Evolutionary conservation across 2,797 vertebrate genomes (phyloP).

Genomic region (Orientallactaga sibirica): DNA sequence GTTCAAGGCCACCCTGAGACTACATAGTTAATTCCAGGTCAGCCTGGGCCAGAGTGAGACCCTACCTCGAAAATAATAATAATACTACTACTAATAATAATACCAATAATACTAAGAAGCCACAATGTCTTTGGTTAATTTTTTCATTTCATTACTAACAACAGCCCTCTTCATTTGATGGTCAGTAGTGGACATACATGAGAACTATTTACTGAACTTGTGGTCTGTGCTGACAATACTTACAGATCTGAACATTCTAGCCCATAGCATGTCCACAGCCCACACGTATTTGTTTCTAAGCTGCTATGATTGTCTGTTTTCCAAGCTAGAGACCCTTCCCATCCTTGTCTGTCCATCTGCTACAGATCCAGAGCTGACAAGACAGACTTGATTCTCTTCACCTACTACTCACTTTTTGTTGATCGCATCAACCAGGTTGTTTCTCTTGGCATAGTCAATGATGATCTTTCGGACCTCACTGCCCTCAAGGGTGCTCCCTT

Average conservation of each 20-base stretch:
- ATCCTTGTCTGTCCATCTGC: not conserved
- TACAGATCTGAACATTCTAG: not conserved
- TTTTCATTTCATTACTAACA: not conserved
- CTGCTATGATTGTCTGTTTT: not conserved
- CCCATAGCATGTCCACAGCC: not conserved
- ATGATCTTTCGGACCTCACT: constrained; percentile 93
- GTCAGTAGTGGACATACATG: accelerated
- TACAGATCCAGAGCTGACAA: too few relatives aligned
- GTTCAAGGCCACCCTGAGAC: too few relatives aligned
- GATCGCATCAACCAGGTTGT: constrained; percentile 93
- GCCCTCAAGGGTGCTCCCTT: constrained; percentile 92
- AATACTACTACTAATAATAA: too few relatives aligned
- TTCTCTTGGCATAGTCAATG: constrained; percentile 94
- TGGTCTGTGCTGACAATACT: not conserved
- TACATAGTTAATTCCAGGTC: too few relatives aligned
- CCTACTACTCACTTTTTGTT: constrained; percentile 95
- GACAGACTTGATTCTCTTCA: not conserved
- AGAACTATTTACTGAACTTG: not conserved
- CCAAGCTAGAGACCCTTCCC: too few relatives aligned
- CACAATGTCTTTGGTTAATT: not conserved
- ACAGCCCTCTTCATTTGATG: not conserved
- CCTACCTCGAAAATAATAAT: too few relatives aligned
- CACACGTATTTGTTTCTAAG: not conserved
- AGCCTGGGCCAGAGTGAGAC: too few relatives aligned
- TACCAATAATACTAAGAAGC: not conserved